Evolutionary conservation across 2,797 vertebrate genomes (phyloP).

Genomic region (Gila robusta): DNA sequence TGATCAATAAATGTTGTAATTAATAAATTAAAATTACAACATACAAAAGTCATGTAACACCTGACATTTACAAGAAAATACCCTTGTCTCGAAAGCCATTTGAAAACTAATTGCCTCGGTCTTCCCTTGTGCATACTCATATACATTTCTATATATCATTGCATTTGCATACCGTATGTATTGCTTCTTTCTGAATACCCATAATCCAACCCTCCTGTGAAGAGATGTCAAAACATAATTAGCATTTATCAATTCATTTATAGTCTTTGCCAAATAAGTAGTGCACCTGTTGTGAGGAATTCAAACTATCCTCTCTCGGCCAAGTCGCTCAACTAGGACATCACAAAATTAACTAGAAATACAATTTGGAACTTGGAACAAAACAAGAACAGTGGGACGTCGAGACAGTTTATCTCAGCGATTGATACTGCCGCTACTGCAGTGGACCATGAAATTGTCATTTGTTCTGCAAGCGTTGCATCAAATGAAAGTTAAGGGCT

Average conservation of each 20-base stretch:
- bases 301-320: conserved; percentile 63
- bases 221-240: conserved; percentile 69
- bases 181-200: conserved; percentile 32
- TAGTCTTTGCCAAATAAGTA: conserved; percentile 61
- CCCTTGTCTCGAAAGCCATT: neutral
- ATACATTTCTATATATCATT: conserved; percentile 24
- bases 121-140: conserved; percentile 12
- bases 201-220: conserved; percentile 50
- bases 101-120: neutral
- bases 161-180: conserved; percentile 25
- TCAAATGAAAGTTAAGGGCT: conserved; percentile 79
- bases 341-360: conserved; percentile 74
- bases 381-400: conserved; percentile 74
- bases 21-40: neutral
- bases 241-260: conserved; percentile 65
- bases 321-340: conserved; percentile 65
- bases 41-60: conserved; percentile 3
- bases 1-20: neutral
- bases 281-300: conserved; percentile 60
- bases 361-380: conserved; percentile 70
- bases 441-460: conserved; percentile 81
- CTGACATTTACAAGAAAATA: conserved; percentile 1
- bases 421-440: conserved; percentile 75
- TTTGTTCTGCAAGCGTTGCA: conserved; percentile 82
- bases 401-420: conserved; percentile 75